phyloP scores from a whole-genome alignment of 2,113 vertebrate species.

The Blennius ocellaris region DNA sequence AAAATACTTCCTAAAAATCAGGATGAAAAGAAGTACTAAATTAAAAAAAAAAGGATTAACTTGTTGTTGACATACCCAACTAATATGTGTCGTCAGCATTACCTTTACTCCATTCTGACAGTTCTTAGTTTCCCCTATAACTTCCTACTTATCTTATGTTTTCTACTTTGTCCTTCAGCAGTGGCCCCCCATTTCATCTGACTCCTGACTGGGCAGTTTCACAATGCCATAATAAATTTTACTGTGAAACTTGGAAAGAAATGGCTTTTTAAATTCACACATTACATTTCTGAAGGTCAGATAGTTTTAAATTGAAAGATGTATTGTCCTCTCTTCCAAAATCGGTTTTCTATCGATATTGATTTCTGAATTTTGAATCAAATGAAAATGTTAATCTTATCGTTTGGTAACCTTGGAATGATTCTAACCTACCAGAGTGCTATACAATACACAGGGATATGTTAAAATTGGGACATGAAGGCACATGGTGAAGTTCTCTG shows the following conservation, averaged over 20 bases:
- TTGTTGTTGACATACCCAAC: background rate
- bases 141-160: background rate
- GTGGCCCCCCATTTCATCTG: slow-evolving; percentile 16
- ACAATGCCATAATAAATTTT: slow-evolving; percentile 18
- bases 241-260: slow-evolving; percentile 8
- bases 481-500: too few relatives aligned
- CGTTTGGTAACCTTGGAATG: background rate
- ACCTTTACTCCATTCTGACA: too few relatives aligned
- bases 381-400: background rate
- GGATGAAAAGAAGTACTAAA: background rate
- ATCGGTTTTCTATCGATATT: slow-evolving; percentile 1
- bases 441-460: too few relatives aligned
- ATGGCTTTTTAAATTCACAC: slow-evolving; percentile 6
- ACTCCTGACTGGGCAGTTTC: slow-evolving; percentile 28
- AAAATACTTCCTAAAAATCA: background rate
- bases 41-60: background rate
- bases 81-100: background rate
- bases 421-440: too few relatives aligned
- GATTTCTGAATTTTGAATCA: background rate
- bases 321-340: background rate
- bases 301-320: background rate
- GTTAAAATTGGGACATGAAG: too few relatives aligned
- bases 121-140: background rate
- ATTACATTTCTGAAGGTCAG: slow-evolving; percentile 28
- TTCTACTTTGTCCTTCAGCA: slow-evolving; percentile 12